Conservation (phyloP, 2,888 invertebrate genomes). For the Clostera curtula region DNA sequence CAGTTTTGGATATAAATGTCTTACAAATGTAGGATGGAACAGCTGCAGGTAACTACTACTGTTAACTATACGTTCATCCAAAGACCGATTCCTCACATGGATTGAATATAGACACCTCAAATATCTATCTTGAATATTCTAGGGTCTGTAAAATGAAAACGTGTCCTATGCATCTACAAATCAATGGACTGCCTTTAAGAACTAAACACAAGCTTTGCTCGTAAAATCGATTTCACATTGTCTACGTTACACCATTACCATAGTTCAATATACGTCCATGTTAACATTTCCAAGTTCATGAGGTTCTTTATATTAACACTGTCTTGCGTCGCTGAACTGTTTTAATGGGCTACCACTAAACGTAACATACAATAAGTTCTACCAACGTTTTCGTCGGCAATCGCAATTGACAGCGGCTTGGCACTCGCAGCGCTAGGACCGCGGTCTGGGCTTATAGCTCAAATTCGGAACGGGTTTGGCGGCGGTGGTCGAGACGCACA, state of each 20-base stretch:
- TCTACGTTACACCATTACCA: constrained; percentile 40
- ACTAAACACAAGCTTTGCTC: constrained; percentile 71
- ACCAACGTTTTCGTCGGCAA: constrained; percentile 29
- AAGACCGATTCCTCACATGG: constrained; percentile 21
- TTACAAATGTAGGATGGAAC: constrained; percentile 25
- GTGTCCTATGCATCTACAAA: constrained; percentile 30
- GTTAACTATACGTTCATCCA: constrained; percentile 8
- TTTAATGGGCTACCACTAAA: constrained; percentile 33
- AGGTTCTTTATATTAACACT: constrained; percentile 29
- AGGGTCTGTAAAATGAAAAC: constrained; percentile 25
- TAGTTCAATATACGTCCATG: constrained; percentile 28
- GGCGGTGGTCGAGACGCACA: constrained; percentile 62
- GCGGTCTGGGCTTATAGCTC: constrained; percentile 44
- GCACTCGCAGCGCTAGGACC: constrained; percentile 6
- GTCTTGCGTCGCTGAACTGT: constrained; percentile 30
- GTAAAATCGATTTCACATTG: constrained; percentile 42
- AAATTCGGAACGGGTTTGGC: constrained; percentile 69
- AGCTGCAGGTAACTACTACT: constrained; percentile 14
- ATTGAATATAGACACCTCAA: constrained; percentile 8
- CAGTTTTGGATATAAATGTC: constrained; percentile 26
- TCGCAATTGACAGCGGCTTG: constrained; percentile 42
- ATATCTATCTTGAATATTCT: constrained; percentile 11
- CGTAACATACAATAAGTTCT: constrained; percentile 35
- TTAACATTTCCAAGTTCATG: constrained; percentile 31
- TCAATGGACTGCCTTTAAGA: constrained; percentile 51